Evolutionary conservation across 2,797 vertebrate genomes (phyloP).

Genomic region (Pogoniulus pusillus): DNA sequence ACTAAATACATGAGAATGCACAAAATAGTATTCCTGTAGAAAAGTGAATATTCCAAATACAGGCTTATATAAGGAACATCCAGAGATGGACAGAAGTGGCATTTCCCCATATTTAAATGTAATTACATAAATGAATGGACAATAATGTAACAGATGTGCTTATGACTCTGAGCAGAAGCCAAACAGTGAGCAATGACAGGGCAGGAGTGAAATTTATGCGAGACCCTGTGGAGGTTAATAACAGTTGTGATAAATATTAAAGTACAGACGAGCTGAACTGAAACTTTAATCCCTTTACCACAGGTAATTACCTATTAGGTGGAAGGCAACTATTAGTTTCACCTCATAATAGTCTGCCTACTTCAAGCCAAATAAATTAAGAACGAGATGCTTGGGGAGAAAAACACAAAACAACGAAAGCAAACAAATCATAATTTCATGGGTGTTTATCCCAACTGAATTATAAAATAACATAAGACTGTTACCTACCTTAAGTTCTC

Average conservation of each 20-base stretch:
- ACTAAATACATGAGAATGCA: background rate
- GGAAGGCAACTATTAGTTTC: background rate
- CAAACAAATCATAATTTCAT: background rate
- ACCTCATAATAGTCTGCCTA: background rate
- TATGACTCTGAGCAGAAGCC: background rate
- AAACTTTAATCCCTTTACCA: background rate
- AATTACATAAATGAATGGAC: background rate
- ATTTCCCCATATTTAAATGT: background rate
- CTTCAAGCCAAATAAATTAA: background rate
- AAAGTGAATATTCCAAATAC: background rate
- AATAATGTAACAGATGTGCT: background rate
- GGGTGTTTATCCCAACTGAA: background rate
- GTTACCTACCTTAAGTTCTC: slow-evolving; percentile 93
- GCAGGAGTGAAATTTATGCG: background rate
- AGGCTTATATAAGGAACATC: background rate
- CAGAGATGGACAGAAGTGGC: background rate
- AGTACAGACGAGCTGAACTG: background rate
- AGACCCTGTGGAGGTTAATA: background rate
- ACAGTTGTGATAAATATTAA: background rate
- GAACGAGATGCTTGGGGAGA: background rate
- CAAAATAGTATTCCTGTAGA: background rate
- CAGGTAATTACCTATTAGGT: background rate
- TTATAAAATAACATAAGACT: background rate
- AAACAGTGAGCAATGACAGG: background rate
- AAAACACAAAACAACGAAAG: too few species aligned